Conservation (phyloP, 2,888 invertebrate genomes). For the Scaptomyza parva region DNA sequence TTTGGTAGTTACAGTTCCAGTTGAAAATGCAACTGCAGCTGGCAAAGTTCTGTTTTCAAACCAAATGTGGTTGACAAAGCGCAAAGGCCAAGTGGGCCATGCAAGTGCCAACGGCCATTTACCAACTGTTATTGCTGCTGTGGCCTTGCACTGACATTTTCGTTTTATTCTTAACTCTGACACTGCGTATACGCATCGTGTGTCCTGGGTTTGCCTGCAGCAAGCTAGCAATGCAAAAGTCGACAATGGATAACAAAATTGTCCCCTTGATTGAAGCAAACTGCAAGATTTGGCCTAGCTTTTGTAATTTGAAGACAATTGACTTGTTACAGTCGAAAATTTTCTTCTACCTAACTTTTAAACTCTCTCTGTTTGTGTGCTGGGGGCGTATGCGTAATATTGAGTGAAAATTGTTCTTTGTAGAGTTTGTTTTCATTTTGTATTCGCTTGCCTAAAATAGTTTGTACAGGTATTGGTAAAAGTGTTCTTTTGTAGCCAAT, state of each 20-base stretch:
- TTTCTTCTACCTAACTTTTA: not conserved
- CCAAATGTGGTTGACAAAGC: constrained; percentile 47
- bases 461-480: constrained; percentile 24
- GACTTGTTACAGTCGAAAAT: constrained; percentile 25
- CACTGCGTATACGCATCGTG: constrained; percentile 36
- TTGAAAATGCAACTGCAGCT: constrained; percentile 10
- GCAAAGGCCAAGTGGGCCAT: constrained; percentile 28
- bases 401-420: constrained; percentile 33
- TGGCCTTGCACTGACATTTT: constrained; percentile 12
- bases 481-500: constrained; percentile 32
- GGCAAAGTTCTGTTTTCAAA: constrained; percentile 22
- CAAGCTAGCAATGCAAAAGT: not conserved
- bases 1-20: constrained; percentile 6
- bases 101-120: constrained; percentile 2
- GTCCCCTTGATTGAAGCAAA: constrained; percentile 9
- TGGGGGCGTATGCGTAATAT: constrained; percentile 52
- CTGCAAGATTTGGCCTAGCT: constrained; percentile 17
- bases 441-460: not conserved
- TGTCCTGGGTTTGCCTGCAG: constrained; percentile 13
- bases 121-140: constrained; percentile 3
- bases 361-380: not conserved
- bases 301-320: constrained; percentile 45
- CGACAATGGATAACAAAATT: constrained; percentile 9
- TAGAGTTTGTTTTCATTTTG: not conserved
- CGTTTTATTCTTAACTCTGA: not conserved